phyloP scores from a whole-genome alignment of 1,140 invertebrate genomes.

The Heliconius congener region DNA sequence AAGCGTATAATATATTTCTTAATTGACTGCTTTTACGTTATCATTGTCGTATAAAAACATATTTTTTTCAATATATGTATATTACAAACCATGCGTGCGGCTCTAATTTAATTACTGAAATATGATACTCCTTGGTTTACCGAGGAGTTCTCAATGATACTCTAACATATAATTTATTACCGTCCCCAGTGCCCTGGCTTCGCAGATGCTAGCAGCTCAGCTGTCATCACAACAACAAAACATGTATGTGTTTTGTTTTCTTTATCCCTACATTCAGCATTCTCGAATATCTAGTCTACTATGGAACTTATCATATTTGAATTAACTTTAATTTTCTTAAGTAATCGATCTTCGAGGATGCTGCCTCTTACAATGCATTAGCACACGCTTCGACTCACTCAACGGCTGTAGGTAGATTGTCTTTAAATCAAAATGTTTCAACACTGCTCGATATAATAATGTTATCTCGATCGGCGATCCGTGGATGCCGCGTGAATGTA shows the following conservation, averaged over 20 bases:
- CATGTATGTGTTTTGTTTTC: conserved; percentile 90
- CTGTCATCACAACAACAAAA: conserved; percentile 93
- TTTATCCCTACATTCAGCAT: conserved; percentile 61
- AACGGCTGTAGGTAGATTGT: conserved; percentile 64
- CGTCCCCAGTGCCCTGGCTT: conserved; percentile 96
- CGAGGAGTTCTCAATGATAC: conserved; percentile 31
- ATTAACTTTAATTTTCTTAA: not conserved
- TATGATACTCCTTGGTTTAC: conserved; percentile 29
- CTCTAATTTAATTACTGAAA: conserved; percentile 46
- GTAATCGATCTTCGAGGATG: conserved; percentile 63
- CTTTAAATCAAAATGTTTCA: conserved; percentile 81
- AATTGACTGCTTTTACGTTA: not conserved
- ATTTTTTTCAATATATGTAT: not conserved
- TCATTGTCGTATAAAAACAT: not conserved
- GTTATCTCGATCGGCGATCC: conserved; percentile 74
- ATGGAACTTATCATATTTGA: not conserved
- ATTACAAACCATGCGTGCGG: conserved; percentile 58
- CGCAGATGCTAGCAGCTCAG: conserved; percentile 95
- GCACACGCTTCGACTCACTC: conserved; percentile 72
- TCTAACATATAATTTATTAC: conserved; percentile 78
- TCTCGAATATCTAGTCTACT: conserved; percentile 52
- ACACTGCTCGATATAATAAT: conserved; percentile 74
- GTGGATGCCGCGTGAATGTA: conserved; percentile 72
- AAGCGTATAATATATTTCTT: not conserved
- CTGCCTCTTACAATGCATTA: conserved; percentile 67